These are phyloP conservation scores for Eumacrocentrus americanus DNA, from an alignment of 2,888 invertebrate genomes.

Conservation along the genomic window DNA sequence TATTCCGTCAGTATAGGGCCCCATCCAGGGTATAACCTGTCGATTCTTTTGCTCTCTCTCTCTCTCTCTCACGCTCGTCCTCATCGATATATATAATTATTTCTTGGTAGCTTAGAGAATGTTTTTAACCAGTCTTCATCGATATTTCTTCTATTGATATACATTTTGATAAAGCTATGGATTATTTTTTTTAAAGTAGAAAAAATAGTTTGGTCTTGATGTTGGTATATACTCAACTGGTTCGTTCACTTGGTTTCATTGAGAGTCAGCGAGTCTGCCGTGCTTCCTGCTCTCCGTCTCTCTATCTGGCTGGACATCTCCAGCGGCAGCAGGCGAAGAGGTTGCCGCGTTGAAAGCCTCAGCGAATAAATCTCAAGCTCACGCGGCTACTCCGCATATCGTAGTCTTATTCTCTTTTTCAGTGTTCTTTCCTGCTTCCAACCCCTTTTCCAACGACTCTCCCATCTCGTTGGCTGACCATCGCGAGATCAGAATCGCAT, in stretches of 20 bases:
- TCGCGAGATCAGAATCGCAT: conserved; percentile 43
- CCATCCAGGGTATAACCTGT: too few relatives aligned
- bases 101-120: too few relatives aligned
- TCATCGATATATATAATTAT: too few relatives aligned
- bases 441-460: conserved; percentile 14
- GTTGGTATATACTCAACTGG: conserved; percentile 6
- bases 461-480: conserved; percentile 38
- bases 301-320: conserved; percentile 57
- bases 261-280: conserved; percentile 54
- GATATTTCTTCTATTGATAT: too few relatives aligned
- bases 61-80: too few relatives aligned
- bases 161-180: too few relatives aligned
- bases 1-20: neutral
- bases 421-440: conserved; percentile 7
- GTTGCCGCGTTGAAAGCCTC: conserved; percentile 31
- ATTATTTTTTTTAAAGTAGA: too few relatives aligned
- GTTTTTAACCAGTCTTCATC: too few relatives aligned
- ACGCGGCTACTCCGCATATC: conserved; percentile 23
- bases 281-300: conserved; percentile 53
- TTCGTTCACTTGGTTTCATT: conserved; percentile 48
- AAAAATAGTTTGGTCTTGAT: neutral
- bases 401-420: too few relatives aligned
- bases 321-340: conserved; percentile 35
- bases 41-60: too few relatives aligned
- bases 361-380: conserved; percentile 34